A percentile compares a stretch with the other conserved stretches of the same genome.
These are phyloP conservation scores for Pterocles orientalis DNA, from an alignment of 2,113 vertebrate genomes.

Conservation along the genomic window DNA sequence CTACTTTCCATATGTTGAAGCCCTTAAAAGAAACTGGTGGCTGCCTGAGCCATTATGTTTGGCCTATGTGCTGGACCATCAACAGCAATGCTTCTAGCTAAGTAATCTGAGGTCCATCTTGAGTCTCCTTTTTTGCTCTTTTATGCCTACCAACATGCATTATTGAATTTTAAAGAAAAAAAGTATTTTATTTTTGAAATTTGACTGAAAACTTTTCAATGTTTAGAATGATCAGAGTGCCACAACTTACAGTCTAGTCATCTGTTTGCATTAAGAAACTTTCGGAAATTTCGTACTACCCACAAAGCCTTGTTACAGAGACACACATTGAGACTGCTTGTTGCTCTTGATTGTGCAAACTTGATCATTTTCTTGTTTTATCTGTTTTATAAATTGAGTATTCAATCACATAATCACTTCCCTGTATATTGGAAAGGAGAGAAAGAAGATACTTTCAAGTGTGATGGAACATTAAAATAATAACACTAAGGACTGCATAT, in stretches of 20 bases:
- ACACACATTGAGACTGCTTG: not conserved
- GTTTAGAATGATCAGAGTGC: not conserved
- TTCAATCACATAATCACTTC: not conserved
- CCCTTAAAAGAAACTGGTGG: not conserved
- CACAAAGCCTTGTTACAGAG: not conserved
- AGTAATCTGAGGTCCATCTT: not conserved
- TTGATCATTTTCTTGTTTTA: not conserved
- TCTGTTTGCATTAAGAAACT: slow-evolving; percentile 55
- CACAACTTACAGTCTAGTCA: slow-evolving; percentile 47
- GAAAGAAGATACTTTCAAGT: not conserved
- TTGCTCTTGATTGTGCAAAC: not conserved
- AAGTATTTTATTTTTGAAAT: not conserved
- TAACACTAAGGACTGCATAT: not conserved
- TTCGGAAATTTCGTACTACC: slow-evolving; percentile 10
- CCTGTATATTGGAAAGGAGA: not conserved
- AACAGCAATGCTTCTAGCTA: not conserved
- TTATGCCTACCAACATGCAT: not conserved
- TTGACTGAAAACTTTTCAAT: slow-evolving; percentile 26
- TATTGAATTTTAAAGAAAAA: not conserved
- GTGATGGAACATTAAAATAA: not conserved
- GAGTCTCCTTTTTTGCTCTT: not conserved
- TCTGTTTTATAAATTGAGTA: not conserved
- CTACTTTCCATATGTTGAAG: not conserved
- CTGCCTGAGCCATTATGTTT: not conserved
- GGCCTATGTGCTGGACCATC: not conserved